These are phyloP conservation scores for Dinoponera quadriceps DNA, from an alignment of 1,140 invertebrate species.

Conservation along the genomic window DNA sequence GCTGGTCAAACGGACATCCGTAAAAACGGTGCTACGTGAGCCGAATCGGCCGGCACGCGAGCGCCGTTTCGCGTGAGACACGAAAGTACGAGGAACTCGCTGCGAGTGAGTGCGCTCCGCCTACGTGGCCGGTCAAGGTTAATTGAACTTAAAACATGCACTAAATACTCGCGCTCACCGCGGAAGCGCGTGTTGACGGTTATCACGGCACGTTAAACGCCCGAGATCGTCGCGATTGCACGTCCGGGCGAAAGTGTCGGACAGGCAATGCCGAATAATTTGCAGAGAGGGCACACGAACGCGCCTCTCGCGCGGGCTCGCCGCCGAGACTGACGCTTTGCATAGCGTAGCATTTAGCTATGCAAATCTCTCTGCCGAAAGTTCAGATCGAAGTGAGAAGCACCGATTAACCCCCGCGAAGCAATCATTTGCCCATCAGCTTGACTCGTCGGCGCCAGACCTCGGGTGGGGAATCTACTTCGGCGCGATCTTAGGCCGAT, in stretches of 20 bases:
- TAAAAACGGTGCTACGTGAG: conserved; percentile 21
- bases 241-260: conserved; percentile 23
- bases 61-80: conserved; percentile 51
- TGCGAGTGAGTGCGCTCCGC: background rate
- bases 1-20: conserved; percentile 14
- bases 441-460: too few species aligned
- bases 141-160: conserved; percentile 41
- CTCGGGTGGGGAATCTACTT: too few species aligned
- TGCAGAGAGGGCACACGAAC: background rate
- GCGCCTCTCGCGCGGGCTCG: background rate
- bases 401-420: background rate
- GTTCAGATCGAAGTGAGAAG: background rate
- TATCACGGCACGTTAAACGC: background rate
- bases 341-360: background rate
- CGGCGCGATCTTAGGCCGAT: too few species aligned
- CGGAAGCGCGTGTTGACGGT: conserved; percentile 14
- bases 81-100: conserved; percentile 24
- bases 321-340: too few species aligned
- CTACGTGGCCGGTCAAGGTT: conserved; percentile 29
- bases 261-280: background rate
- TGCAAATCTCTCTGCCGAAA: background rate
- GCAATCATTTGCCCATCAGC: background rate
- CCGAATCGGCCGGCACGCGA: conserved; percentile 23
- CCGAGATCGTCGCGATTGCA: background rate
- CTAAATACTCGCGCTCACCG: conserved; percentile 12